Percentiles rank a stretch among this genome's conserved stretches.
These are phyloP conservation scores for Euzetes globulus DNA, from an alignment of 2,888 invertebrate species.

Conservation along the genomic window DNA sequence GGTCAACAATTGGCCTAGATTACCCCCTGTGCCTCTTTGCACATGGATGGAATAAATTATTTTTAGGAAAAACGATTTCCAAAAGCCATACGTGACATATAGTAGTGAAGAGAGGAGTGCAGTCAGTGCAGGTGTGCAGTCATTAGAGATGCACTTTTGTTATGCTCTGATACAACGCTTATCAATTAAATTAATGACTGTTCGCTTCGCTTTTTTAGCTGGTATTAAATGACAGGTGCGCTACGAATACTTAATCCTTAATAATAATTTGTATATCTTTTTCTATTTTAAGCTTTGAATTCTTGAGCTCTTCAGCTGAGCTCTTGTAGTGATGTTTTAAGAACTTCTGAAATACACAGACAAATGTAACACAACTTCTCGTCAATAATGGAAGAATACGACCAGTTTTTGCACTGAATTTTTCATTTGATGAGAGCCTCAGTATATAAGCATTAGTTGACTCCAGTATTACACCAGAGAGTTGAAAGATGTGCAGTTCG, in stretches of 20 bases:
- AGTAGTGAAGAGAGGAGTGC: not conserved
- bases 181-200: slow-evolving; percentile 21
- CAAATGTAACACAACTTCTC: not conserved
- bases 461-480: not conserved
- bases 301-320: not conserved
- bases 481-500: slow-evolving; percentile 3
- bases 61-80: slow-evolving; percentile 6
- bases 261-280: not conserved
- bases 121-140: slow-evolving; percentile 14
- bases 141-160: slow-evolving; percentile 15
- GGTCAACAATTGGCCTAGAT: not conserved
- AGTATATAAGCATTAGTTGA: not conserved
- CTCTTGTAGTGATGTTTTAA: not conserved
- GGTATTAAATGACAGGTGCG: slow-evolving; percentile 15
- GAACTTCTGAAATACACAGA: not conserved
- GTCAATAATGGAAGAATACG: not conserved
- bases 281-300: not conserved
- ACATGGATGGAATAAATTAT: not conserved
- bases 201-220: not conserved
- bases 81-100: slow-evolving; percentile 4
- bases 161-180: slow-evolving; percentile 4
- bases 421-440: not conserved
- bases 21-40: no score
- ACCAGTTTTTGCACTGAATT: not conserved
- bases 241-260: not conserved